These are phyloP conservation scores for Poliocrania exsul DNA, from an alignment of 2,797 vertebrate genomes.

Conservation along the genomic window DNA sequence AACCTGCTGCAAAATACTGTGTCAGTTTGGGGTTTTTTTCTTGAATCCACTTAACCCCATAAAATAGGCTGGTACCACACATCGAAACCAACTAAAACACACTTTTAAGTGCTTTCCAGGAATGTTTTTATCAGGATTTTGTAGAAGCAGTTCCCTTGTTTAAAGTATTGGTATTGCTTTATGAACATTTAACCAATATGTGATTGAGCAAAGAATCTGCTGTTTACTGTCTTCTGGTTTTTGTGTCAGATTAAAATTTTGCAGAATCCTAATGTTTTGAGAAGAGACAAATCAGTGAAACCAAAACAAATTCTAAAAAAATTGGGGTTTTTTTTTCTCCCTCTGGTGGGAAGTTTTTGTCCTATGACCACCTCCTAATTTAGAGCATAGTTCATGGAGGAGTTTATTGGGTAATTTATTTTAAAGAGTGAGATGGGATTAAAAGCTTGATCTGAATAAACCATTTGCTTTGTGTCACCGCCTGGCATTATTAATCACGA, in stretches of 20 bases:
- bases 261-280: neutral
- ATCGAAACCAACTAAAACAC: neutral
- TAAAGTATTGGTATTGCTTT: neutral
- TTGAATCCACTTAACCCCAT: neutral
- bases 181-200: neutral
- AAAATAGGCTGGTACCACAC: neutral
- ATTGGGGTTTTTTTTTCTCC: neutral
- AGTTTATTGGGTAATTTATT: conserved; percentile 56
- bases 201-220: neutral
- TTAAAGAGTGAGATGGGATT: neutral
- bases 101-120: neutral
- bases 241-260: neutral
- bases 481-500: neutral
- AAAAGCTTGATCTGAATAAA: conserved; percentile 55
- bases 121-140: neutral
- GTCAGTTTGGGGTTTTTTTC: neutral
- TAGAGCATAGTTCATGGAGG: neutral
- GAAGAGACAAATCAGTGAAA: neutral
- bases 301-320: neutral
- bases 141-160: neutral
- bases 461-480: neutral
- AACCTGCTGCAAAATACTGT: neutral
- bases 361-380: neutral
- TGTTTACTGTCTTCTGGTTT: neutral
- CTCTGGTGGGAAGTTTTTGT: neutral